Evolutionary conservation across 1,140 invertebrate species (phyloP).

Genomic region (Atta texana): DNA sequence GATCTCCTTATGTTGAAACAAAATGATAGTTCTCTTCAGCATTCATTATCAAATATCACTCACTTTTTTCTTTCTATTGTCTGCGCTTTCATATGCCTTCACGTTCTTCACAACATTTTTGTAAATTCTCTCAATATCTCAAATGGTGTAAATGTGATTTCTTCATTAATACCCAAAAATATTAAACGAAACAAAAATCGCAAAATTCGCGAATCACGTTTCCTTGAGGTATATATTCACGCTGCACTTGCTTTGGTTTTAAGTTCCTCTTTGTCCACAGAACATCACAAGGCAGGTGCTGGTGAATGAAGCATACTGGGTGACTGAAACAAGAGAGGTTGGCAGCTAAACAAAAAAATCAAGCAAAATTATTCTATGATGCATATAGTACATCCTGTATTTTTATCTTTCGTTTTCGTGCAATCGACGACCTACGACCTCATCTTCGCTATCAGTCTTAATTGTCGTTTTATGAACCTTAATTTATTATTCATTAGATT

Average conservation of each 20-base stretch:
- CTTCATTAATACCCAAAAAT: neutral
- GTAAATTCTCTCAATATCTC: neutral
- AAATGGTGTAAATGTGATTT: neutral
- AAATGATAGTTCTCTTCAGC: conserved; percentile 14
- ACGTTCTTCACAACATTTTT: neutral
- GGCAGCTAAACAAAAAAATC: conserved; percentile 82
- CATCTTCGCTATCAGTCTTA: conserved; percentile 12
- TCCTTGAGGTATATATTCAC: conserved; percentile 28
- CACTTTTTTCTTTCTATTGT: conserved; percentile 26
- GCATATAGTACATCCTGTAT: conserved; percentile 80
- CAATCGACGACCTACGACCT: conserved; percentile 40
- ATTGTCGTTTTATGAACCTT: conserved; percentile 4
- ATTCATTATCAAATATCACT: conserved; percentile 29
- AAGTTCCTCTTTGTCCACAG: conserved; percentile 89
- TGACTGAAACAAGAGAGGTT: conserved; percentile 96
- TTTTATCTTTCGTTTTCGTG: conserved; percentile 65
- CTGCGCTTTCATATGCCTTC: conserved; percentile 7
- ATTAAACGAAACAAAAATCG: conserved; percentile 28
- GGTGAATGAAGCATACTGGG: conserved; percentile 97
- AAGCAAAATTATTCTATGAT: conserved; percentile 83
- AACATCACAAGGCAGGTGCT: conserved; percentile 97
- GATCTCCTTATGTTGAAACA: neutral
- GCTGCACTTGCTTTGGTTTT: conserved; percentile 77
- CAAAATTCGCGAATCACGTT: conserved; percentile 12
- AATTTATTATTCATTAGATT: conserved; percentile 29